Base-by-base conservation (phyloP, 64 coral and sea anemone species). In the Actinia equina region DNA sequence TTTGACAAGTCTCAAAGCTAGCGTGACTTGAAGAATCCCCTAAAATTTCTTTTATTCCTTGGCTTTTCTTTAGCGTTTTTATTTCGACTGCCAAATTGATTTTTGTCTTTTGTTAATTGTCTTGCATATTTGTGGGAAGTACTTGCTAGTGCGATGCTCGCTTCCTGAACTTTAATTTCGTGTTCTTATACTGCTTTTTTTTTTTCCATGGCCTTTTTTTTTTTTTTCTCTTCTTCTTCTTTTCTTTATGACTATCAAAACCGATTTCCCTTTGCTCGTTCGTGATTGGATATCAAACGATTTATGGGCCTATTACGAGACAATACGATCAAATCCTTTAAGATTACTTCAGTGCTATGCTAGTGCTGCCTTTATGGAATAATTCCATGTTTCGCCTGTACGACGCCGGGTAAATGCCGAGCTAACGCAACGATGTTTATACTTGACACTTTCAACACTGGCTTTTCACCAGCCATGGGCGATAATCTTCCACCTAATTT, bases 391-490 rank as follows among this genome's bases (percentile, higher is more conserved):
- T 7, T 43, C 71, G 85, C 53, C 57, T 26, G 27, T 83, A 59
- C n/a, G 84, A 53, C 81, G 74, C 58, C 77, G 74, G 37, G 59
- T 27, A 71, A 91, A 85, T 46, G 20, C 23, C 64, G 10, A 85
- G 41, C 83, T 19, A 41, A 45, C 17, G 52, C 69, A 53, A 25
- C 84, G 70, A 58, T 82, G 56, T 79, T 84, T 61, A 52, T 59
- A 83, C 59, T 92, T 79, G 88, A 69, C 77, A 52, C 22, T 52
- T 64, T 65, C 52, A 88, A 30, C 62, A 86, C 86, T 82, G 46
- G 79, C 84, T 91, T 85, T 91, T 91, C 86, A 82, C 91, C 86
- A 91, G 86, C 71, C 71, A 83, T 88, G 86, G 77, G 60, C 70
- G 88, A 88, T 88, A 84, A 61, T 91, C 89, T 83, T 77, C 89